These are phyloP conservation scores for Danio tinwini DNA, from an alignment of 2,797 vertebrate genomes.

Conservation along the genomic window DNA sequence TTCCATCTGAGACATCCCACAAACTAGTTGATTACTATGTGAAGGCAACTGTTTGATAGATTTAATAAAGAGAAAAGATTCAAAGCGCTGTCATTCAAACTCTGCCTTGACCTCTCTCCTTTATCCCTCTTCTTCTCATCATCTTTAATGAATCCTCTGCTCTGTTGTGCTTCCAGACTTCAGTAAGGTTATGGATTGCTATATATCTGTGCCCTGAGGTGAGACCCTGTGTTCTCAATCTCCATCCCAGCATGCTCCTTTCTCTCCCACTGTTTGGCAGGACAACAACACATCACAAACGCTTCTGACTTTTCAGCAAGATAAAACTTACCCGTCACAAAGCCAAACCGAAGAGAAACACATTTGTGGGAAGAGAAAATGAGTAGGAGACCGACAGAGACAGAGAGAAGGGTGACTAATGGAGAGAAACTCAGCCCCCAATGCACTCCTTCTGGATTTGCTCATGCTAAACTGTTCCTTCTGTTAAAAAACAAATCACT, in stretches of 20 bases:
- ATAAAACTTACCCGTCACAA: slow-evolving; percentile 24
- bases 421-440: slow-evolving; percentile 12
- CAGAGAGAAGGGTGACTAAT: slow-evolving; percentile 1
- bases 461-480: slow-evolving; percentile 34
- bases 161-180: slow-evolving; percentile 20
- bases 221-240: slow-evolving; percentile 17
- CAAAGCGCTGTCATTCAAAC: neutral
- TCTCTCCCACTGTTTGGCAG: neutral
- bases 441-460: neutral
- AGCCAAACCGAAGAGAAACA: slow-evolving; percentile 6
- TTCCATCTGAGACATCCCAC: too few relatives aligned
- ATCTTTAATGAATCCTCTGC: neutral
- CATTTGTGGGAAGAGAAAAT: neutral
- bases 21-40: too few relatives aligned
- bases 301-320: slow-evolving; percentile 24
- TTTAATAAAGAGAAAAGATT: neutral
- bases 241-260: slow-evolving; percentile 29
- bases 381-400: slow-evolving; percentile 8
- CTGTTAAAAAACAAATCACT: slow-evolving; percentile 4
- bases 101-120: neutral
- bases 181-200: slow-evolving; percentile 14
- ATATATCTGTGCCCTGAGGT: neutral
- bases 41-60: neutral
- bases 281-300: slow-evolving; percentile 23
- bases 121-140: neutral